These are phyloP conservation scores for Salvator merianae DNA, from an alignment of 2,113 vertebrate species.

Conservation along the genomic window DNA sequence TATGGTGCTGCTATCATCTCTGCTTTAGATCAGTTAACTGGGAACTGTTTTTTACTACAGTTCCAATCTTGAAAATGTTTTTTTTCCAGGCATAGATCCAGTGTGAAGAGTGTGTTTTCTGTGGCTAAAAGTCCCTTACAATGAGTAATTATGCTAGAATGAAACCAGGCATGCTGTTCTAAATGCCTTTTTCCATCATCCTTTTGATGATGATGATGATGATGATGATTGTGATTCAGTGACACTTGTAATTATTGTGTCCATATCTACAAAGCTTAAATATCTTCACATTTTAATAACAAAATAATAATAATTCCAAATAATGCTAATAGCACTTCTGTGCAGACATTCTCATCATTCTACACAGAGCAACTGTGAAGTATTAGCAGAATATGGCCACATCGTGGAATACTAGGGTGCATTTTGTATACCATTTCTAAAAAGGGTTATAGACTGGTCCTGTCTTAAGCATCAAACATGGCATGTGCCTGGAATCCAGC, in stretches of 20 bases:
- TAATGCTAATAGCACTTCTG: neutral
- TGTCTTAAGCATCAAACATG: neutral
- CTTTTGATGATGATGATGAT: neutral
- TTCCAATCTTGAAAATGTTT: slow-evolving; percentile 1
- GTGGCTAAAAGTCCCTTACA: neutral
- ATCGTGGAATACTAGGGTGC: neutral
- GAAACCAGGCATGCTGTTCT: slow-evolving; percentile 11
- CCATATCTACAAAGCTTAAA: slow-evolving; percentile 30
- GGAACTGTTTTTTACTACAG: slow-evolving; percentile 12
- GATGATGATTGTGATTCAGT: slow-evolving; percentile 22
- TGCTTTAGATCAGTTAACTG: slow-evolving; percentile 7
- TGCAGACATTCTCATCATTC: neutral
- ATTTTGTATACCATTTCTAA: neutral
- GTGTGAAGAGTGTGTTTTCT: slow-evolving; percentile 8
- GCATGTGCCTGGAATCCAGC: too few species aligned
- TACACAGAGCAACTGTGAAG: neutral
- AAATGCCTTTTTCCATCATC: slow-evolving; percentile 1
- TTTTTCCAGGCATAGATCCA: slow-evolving; percentile 17
- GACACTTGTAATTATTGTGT: slow-evolving; percentile 2
- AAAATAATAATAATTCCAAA: too few species aligned
- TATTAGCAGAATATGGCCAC: neutral
- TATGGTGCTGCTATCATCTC: neutral
- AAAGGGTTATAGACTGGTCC: neutral
- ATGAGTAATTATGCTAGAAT: slow-evolving; percentile 14
- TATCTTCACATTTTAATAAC: neutral